Evolutionary conservation across 1,140 invertebrate species (phyloP), one percentile per base, ranked within the genome.

Genomic region (Nautilus pompilius): DNA sequence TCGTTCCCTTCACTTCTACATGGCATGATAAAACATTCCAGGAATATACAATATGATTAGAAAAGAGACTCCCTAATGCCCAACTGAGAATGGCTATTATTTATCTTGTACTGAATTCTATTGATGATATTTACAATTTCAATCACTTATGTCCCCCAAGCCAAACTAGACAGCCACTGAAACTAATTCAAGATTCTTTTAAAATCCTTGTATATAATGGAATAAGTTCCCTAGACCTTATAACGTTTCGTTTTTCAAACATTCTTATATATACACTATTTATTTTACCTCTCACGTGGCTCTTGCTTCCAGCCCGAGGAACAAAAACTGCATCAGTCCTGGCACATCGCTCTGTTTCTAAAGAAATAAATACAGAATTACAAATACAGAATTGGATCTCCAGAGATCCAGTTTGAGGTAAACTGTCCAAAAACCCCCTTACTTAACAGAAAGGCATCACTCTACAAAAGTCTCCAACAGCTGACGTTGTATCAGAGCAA

Each of bases 251-350:
- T 54, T n/a, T 22, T 22, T 54, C 3, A 5, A 20, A 5, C 17
- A 17, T 65, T 45, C 60, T 45, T 48, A 13, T 10, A 46, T 49
- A 33, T 48, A 60, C 28, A 64, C 56, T 63, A 29, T 68, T 46
- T 63, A n/a, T 34, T 68, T 78, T 82, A 89, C 89, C 87, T 87
- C 87, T 88, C 22, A 90, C 83, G 77, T 89, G 89, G 74, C 88
- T 87, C 81, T 88, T 90, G 0, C 87, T 87, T 74, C 88, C 87
- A 70, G 89, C 87, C 57, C 85, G 80, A 68, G 86, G 85, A 41
- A 87, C 72, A 64, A 90, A 81, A 32, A 86, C 81, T n/a, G 88
- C 87, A 80, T 89, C 86, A 24, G 89, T 85, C 72, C 89, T 83
- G 5, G 89, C 89, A 82, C 89, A 90, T 33, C 62, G 36, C n/a